Evolutionary conservation across 2,888 invertebrate genomes (phyloP).

Genomic region (Bruchidius siliquastri): DNA sequence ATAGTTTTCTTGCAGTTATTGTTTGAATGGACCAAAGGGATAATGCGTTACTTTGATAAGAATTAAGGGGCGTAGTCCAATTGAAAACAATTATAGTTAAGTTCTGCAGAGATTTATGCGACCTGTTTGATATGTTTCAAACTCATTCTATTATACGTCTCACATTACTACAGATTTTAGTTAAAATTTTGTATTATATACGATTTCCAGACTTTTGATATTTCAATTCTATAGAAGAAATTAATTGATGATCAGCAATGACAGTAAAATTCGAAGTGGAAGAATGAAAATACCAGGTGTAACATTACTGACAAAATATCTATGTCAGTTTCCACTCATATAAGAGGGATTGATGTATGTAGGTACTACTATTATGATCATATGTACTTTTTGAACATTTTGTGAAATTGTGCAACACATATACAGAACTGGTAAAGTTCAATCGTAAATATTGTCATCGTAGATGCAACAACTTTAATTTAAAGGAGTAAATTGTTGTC

Average conservation of each 20-base stretch:
- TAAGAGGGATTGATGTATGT: background rate
- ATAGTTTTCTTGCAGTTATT: too few species aligned
- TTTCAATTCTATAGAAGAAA: background rate
- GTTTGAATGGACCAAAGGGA: too few species aligned
- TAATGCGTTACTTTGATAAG: too few species aligned
- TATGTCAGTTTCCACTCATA: background rate
- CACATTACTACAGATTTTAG: too few species aligned
- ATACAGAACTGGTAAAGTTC: background rate
- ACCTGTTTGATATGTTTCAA: too few species aligned
- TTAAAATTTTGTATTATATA: too few species aligned
- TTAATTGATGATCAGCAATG: background rate
- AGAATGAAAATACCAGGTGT: background rate
- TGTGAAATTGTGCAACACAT: background rate
- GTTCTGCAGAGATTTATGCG: too few species aligned
- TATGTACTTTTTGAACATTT: constrained; percentile 10
- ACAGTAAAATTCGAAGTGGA: background rate
- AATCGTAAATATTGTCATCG: background rate
- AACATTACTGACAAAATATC: background rate
- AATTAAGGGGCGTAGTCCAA: too few species aligned
- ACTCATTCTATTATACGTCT: too few species aligned
- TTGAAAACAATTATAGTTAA: too few species aligned
- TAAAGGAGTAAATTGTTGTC: too few species aligned
- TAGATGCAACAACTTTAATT: too few species aligned
- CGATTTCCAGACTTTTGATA: background rate
- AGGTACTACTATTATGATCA: background rate